Evolutionary conservation across 2,888 invertebrate genomes (phyloP).

Genomic region (Hirtodrosophila confusa): DNA sequence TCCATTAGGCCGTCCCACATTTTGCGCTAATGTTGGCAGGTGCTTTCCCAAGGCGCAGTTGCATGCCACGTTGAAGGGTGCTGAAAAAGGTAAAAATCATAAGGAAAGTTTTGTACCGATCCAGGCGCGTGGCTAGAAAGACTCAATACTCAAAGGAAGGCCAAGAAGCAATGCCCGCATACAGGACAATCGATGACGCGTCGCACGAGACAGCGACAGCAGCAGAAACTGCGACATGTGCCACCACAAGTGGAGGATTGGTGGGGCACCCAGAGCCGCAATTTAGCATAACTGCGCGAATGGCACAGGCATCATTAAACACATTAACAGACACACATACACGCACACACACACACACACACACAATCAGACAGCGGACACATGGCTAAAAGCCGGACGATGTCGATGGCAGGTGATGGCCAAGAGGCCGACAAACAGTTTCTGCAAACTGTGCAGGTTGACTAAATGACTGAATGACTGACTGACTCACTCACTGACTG

Average conservation of each 20-base stretch:
- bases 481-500: slow-evolving; percentile 29
- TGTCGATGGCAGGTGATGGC: slow-evolving; percentile 72
- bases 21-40: slow-evolving; percentile 58
- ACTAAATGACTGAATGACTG: slow-evolving; percentile 48
- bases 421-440: slow-evolving; percentile 64
- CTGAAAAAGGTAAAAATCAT: slow-evolving; percentile 46
- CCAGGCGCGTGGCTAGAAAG: slow-evolving; percentile 55
- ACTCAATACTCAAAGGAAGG: slow-evolving; percentile 14
- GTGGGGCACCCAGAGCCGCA: slow-evolving; percentile 42
- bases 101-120: slow-evolving; percentile 57
- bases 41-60: slow-evolving; percentile 54
- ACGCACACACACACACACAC: slow-evolving; percentile 64
- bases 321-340: slow-evolving; percentile 67
- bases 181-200: slow-evolving; percentile 67
- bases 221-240: slow-evolving; percentile 41
- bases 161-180: slow-evolving; percentile 37
- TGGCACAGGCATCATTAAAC: slow-evolving; percentile 76
- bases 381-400: slow-evolving; percentile 39
- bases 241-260: slow-evolving; percentile 18
- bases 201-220: slow-evolving; percentile 56
- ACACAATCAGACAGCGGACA: slow-evolving; percentile 13
- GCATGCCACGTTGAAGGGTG: slow-evolving; percentile 34
- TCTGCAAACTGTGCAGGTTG: slow-evolving; percentile 53
- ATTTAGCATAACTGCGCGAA: slow-evolving; percentile 75
- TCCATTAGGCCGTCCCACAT: slow-evolving; percentile 77